These are phyloP conservation scores for Phallusia fumigata DNA, from an alignment of 23 tunicate species.

Conservation along the genomic window DNA sequence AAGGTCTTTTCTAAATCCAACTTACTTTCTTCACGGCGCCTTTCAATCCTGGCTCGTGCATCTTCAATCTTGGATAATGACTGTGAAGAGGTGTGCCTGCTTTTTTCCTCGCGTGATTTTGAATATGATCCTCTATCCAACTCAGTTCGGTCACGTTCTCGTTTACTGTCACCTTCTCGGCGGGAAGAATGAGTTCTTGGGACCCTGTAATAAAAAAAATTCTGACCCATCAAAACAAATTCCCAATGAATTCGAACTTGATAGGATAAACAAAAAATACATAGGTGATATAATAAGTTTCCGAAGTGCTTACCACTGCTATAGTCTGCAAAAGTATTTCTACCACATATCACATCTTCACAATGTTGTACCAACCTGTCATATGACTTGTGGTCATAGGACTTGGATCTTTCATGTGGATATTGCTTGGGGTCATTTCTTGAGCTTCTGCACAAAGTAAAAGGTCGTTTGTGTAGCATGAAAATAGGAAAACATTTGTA, in stretches of 20 bases:
- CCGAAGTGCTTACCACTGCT: too few species aligned
- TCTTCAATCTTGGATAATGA: slow-evolving; percentile 4
- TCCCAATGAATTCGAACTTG: too few species aligned
- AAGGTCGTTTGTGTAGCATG: background rate
- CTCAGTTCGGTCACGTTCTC: background rate
- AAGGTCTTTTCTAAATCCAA: too few species aligned
- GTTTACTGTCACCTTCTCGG: background rate
- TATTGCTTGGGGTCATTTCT: background rate
- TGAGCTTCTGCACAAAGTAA: background rate
- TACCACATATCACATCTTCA: background rate
- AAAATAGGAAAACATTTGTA: background rate
- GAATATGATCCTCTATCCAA: background rate
- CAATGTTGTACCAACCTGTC: background rate
- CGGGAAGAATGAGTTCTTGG: background rate
- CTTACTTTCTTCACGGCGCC: background rate
- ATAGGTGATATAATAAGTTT: too few species aligned
- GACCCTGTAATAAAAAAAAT: background rate
- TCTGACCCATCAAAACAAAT: too few species aligned
- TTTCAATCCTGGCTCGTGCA: slow-evolving; percentile 4
- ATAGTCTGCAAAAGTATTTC: background rate
- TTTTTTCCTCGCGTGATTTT: background rate
- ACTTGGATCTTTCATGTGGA: slow-evolving; percentile 5
- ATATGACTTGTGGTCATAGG: background rate
- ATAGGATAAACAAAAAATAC: too few species aligned
- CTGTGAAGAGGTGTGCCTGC: background rate